Conservation (phyloP, 2,797 vertebrate species). For the Tenualosa ilisha region DNA sequence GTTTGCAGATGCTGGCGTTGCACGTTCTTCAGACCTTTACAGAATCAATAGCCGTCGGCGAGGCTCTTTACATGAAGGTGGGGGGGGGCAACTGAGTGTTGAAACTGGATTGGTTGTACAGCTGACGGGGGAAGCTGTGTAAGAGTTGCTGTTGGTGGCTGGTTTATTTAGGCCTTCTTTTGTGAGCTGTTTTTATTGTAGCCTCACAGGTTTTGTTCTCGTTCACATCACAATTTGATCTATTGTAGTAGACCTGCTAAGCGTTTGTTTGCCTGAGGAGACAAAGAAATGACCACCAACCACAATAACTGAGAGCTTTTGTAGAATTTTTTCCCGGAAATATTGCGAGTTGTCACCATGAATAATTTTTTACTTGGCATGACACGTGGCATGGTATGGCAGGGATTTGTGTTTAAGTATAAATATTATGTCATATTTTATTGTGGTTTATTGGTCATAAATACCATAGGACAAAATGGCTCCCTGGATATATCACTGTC, state of each 20-base stretch:
- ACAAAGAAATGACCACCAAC: not conserved
- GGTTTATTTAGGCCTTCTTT: not conserved
- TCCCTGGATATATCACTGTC: not conserved
- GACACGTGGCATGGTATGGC: not conserved
- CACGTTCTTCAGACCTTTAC: not conserved
- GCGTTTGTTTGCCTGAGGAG: not conserved
- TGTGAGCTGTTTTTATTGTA: not conserved
- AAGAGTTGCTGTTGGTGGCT: not conserved
- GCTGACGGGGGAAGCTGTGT: not conserved
- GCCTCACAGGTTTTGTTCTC: not conserved
- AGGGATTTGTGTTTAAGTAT: not conserved
- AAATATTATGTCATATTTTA: not conserved
- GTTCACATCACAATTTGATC: not conserved
- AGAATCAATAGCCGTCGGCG: not conserved
- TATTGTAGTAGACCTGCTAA: not conserved
- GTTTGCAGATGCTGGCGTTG: not conserved
- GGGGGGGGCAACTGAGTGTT: too few species aligned
- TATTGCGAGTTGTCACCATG: not conserved
- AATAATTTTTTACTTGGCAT: constrained; percentile 11
- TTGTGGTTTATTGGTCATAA: not conserved
- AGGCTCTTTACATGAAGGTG: not conserved
- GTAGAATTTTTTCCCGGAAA: not conserved
- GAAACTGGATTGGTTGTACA: not conserved
- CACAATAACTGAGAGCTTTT: not conserved
- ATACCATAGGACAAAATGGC: not conserved